Evolutionary conservation across 1,140 invertebrate species (phyloP).

Genomic region (Sycophaga agraensis): DNA sequence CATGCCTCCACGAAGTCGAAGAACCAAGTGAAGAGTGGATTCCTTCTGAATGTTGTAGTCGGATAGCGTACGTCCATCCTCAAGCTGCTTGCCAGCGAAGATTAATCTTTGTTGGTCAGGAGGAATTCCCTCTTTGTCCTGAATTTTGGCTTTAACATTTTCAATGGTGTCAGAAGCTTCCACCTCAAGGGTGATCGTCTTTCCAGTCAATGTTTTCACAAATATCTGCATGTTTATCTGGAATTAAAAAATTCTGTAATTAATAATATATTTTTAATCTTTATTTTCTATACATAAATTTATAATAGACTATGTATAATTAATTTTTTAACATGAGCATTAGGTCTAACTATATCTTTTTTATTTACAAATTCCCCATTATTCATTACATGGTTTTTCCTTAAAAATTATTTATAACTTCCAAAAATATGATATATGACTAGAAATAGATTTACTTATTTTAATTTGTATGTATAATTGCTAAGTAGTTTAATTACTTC

Average conservation of each 20-base stretch:
- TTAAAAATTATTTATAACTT: too few species aligned
- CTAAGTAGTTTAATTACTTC: too few species aligned
- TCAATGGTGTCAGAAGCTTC: slow-evolving; percentile 71
- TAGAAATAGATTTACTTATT: too few species aligned
- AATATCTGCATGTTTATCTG: slow-evolving; percentile 65
- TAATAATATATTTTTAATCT: background rate
- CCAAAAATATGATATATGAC: too few species aligned
- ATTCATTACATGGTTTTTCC: too few species aligned
- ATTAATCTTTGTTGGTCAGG: slow-evolving; percentile 67
- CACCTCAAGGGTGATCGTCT: slow-evolving; percentile 71
- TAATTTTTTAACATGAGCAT: too few species aligned
- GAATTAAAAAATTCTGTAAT: background rate
- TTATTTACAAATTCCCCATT: too few species aligned
- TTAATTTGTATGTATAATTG: too few species aligned
- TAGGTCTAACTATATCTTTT: background rate
- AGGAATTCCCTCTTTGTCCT: slow-evolving; percentile 68
- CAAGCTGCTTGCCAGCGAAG: slow-evolving; percentile 72
- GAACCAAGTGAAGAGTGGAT: slow-evolving; percentile 67
- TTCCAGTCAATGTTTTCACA: slow-evolving; percentile 70
- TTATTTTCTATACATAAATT: background rate
- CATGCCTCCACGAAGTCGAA: slow-evolving; percentile 69
- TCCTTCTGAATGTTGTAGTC: slow-evolving; percentile 71
- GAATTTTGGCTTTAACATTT: slow-evolving; percentile 73
- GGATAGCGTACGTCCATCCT: slow-evolving; percentile 72
- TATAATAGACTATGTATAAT: too few species aligned